phyloP scores from a whole-genome alignment of 2,113 vertebrate species.

The Piprites chloris region DNA sequence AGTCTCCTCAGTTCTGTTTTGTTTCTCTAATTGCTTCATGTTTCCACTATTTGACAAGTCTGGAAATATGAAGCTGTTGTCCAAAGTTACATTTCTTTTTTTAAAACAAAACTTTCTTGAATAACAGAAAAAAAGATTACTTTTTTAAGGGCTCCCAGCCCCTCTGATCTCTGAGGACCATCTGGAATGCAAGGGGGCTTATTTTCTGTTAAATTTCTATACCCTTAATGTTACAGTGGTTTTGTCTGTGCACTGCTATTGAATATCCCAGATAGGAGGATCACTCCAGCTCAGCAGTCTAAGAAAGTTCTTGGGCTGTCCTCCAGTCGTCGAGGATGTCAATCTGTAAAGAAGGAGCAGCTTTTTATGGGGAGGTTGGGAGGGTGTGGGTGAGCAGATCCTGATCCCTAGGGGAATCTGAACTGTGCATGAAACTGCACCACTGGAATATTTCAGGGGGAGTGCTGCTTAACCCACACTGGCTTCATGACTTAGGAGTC shows the following conservation, averaged over 20 bases:
- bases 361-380: not conserved
- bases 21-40: not conserved
- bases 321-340: not conserved
- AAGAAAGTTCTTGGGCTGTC: not conserved
- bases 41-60: not conserved
- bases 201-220: not conserved
- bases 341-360: not conserved
- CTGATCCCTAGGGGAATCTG: not conserved
- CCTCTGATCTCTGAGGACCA: not conserved
- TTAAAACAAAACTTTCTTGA: not conserved
- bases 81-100: not conserved
- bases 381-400: not conserved
- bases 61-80: not conserved
- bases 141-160: not conserved
- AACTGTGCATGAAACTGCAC: fast-evolving
- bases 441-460: no score
- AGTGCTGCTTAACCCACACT: not conserved
- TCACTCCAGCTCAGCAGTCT: not conserved
- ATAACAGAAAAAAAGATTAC: not conserved
- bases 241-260: not conserved
- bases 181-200: not conserved
- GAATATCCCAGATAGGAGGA: not conserved
- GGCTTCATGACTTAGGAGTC: not conserved
- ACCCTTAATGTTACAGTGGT: not conserved
- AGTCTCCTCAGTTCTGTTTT: not conserved